Base-by-base conservation (phyloP, 2,888 invertebrate species). In the Dastarcus helophoroides region DNA sequence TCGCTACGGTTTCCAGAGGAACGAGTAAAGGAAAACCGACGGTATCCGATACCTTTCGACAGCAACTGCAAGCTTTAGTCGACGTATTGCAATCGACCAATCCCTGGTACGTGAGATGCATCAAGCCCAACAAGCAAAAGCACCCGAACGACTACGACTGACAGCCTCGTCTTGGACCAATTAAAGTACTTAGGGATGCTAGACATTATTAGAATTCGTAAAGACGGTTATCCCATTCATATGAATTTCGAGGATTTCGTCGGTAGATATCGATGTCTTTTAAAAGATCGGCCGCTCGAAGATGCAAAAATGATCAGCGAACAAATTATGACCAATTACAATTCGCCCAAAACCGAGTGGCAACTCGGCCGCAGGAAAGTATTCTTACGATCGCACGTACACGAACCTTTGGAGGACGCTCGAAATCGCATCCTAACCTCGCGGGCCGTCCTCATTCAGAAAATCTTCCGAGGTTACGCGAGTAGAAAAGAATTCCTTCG, bases 61-160 rank as follows among this genome's bases (percentile, higher is more conserved):
- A 84, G 33, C 90, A 91, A 52, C 61, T 91, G 30, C 88, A 88
- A 58, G 79, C 86, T 0, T 67, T 90, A 2, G 88, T 90, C 1
- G 90, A 90, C 50, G 86, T 90, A 48, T 65, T 91, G 2, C 88
- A 90, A 58, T 82, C 74, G 13, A 89, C 90, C 1, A 88, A 84
- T 33, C 88, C 89, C 2, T 90, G 89, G 90, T 83, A 90, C 58
- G 89, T 89, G 17, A 73, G 91, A 24, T 91, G 91, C 57, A 90
- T 91, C 48, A 91, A 91, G 51, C 90, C 91, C 1, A 91, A 91
- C 58, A 75, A 80, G 58, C 71, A 79, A 47, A 91, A 91, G 59
- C 69, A 73, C 31, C 73, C 86, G 0, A 76, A 86, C 49, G 73
- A 76, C 50, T 91, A 82, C 61, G 80, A 79, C 54, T n/a, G 77